A percentile compares a stretch with the other conserved stretches of the same genome.
Evolutionary conservation across 64 coral and sea anemone species (phyloP).

Genomic region (Catalaphyllia jardinei): DNA sequence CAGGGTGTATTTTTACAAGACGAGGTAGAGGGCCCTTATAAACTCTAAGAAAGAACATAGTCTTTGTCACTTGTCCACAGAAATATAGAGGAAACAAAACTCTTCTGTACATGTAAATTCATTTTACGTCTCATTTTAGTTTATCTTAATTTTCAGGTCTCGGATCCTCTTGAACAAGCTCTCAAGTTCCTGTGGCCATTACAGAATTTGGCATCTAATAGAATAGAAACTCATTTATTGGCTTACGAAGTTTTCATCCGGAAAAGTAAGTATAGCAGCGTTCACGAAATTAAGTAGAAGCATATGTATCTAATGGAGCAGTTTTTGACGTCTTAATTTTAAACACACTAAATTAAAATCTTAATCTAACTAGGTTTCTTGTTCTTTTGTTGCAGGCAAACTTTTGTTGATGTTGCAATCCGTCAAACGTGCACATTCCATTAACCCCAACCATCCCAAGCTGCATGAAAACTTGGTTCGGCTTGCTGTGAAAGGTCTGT

Average conservation of each 20-base stretch:
- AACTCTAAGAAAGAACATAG: too few species aligned
- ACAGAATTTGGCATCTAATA: conserved; percentile 77
- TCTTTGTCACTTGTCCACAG: too few species aligned
- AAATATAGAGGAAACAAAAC: too few species aligned
- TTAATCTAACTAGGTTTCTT: not conserved
- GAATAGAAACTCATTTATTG: conserved; percentile 92
- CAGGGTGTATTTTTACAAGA: too few species aligned
- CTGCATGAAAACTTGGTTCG: conserved; percentile 79
- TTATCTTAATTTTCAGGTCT: conserved; percentile 46
- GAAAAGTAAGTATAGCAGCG: conserved; percentile 60
- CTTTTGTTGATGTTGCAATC: conserved; percentile 95
- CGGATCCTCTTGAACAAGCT: conserved; percentile 90
- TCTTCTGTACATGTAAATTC: not conserved
- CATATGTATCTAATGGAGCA: too few species aligned
- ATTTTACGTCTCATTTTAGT: not conserved
- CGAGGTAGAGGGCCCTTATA: too few species aligned
- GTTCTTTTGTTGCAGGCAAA: conserved; percentile 70
- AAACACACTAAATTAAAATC: too few species aligned
- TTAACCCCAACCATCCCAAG: conserved; percentile 74
- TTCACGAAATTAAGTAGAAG: too few species aligned
- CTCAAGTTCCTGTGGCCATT: conserved; percentile 86
- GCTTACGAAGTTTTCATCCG: conserved; percentile 90
- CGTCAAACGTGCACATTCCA: conserved; percentile 78
- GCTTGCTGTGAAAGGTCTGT: conserved; percentile 77
- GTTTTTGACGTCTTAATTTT: too few species aligned